Base-by-base conservation (phyloP, 1,140 invertebrate species). In the Leptinotarsa lineolata region DNA sequence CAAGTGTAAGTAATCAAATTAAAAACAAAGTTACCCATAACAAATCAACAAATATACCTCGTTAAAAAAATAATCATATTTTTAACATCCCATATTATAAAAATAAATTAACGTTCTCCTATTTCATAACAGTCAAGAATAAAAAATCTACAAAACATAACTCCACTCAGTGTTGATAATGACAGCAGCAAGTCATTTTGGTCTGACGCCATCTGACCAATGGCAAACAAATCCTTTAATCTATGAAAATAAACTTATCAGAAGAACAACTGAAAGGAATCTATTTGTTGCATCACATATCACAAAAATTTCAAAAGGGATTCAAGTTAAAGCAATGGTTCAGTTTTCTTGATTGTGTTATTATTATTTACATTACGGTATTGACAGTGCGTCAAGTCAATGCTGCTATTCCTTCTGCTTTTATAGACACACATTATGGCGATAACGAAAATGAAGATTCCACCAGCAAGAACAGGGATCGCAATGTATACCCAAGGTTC, bases 311-410 rank as follows among this genome's bases (percentile, higher is more conserved):
- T 44, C 24, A 67, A 30, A 16, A 16, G 6, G 11, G 39, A 44
- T 45, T 63, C 1, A n/a, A 45, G 22, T 71, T 22, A 71, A 63
- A 71, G 69, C 18, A 77, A 59, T 21, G 60, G 63, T 46, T 71
- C 22, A 15, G 45, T 65, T 21, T 77, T 75, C 48, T 74, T 78
- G 24, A 73, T 78, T 11, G 70, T 76, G 63, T 78, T 78, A 70
- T 78, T 78, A 54, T 78, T 77, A 30, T 67, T 68, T 18, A 77
- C 76, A 8, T 63, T 71, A n/a, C 72, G 74, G 68, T 77, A 77
- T 46, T 16, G 72, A 72, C 13, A 68, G 5, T 71, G 54, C 4
- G 72, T 73, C 39, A 74, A 59, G 48, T 74, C 73, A 24, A 77
- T 58, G 65, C 72, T 77, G 54, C 74, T 72, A 45, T 74, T 75